Evolutionary conservation across 2,797 vertebrate species (phyloP), one percentile per base, ranked within the genome.

Genomic region (Catharus ustulatus): DNA sequence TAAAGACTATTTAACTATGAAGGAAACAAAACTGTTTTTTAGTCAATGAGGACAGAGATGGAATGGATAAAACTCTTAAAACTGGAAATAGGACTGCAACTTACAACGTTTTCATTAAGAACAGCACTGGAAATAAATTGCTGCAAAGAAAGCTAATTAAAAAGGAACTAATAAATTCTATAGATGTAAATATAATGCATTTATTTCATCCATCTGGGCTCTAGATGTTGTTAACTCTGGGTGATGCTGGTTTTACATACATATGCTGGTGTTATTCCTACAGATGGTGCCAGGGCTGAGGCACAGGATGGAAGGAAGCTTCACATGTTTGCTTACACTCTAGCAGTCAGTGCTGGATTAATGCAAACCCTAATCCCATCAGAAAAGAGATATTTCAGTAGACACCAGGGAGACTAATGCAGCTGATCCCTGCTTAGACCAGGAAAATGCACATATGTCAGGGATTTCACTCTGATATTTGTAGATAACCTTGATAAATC

Each of bases 141-240:
- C 46, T 69, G 66, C 36, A 32, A 4, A 46, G 66, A 67, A 34
- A 94, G 42, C 36, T 67, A 87, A 93, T 92, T 94, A 71, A 89
- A 92, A 86, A 29, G 89, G n/a, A 74, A 64, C 30, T 54, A 91
- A 94, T 93, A 88, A 74, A 95, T 89, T 64, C 30, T 21, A 24
- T 2, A 80, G 49, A 81, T 90, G 93, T 84, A 89, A 84, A 94
- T 64, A 84, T 36, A 89, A 81, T 51, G n/a, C 10, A 38, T 22
- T 84, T 92, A 77, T 64, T 94, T 32, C 45, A 72, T 55, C 51
- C 87, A 75, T 94, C 73, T 87, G 82, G 79, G 42, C 40, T 40
- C 51, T 78, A 68, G 66, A 49, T 87, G 46, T 48, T 93, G 75
- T 32, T 85, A 92, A 83, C 58, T 75, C 62, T 7, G 84, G 62